Conservation (phyloP, 2,113 vertebrate genomes). For the Brachyistius frenatus region DNA sequence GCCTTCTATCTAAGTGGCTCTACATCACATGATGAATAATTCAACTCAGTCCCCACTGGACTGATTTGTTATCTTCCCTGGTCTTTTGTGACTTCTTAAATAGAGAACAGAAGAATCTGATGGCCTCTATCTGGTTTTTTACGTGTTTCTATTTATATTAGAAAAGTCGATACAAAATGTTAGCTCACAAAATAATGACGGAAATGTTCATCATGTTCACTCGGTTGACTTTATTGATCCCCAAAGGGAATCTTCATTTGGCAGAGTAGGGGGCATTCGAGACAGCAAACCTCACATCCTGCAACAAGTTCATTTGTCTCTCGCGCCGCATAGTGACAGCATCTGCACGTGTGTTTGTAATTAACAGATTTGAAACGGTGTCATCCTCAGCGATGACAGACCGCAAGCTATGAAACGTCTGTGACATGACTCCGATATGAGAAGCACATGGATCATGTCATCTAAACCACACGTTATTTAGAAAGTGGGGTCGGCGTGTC, state of each 20-base stretch:
- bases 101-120: neutral
- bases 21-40: conserved; percentile 70
- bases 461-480: conserved; percentile 38
- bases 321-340: conserved; percentile 48
- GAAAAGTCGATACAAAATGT: neutral
- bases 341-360: conserved; percentile 50
- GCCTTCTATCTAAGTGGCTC: conserved; percentile 55
- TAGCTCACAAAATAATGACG: neutral
- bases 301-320: conserved; percentile 17
- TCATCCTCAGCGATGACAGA: conserved; percentile 68
- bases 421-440: conserved; percentile 18
- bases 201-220: no score
- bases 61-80: conserved; percentile 25
- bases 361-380: conserved; percentile 63
- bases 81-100: conserved; percentile 8
- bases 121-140: neutral
- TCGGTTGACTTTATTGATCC: no score
- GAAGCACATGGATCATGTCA: neutral
- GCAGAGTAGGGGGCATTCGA: neutral
- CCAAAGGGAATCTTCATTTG: no score
- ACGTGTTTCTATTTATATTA: neutral
- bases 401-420: conserved; percentile 36
- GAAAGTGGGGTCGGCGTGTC: conserved; percentile 23
- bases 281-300: neutral
- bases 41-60: conserved; percentile 40